Evolutionary conservation across 2,113 vertebrate species (phyloP).

Genomic region (Paralichthys olivaceus): DNA sequence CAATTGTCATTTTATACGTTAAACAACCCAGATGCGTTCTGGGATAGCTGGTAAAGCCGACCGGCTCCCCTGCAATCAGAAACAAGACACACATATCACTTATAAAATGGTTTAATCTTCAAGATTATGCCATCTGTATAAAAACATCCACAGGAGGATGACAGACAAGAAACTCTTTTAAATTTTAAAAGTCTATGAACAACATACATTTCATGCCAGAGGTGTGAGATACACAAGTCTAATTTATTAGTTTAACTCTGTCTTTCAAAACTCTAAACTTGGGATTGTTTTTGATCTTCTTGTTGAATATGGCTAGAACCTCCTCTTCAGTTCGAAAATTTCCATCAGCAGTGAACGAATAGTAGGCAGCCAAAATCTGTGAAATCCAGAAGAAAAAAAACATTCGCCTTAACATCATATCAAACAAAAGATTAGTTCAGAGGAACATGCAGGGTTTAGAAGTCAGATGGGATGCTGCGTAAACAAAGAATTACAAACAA

Average conservation of each 20-base stretch:
- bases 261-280: constrained; percentile 92
- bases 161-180: not conserved
- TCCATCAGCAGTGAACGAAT: constrained; percentile 77
- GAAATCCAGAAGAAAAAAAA: constrained; percentile 22
- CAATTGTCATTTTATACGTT: constrained; percentile 66
- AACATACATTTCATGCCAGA: constrained; percentile 21
- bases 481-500: not conserved
- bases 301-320: constrained; percentile 88
- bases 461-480: not conserved
- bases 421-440: not conserved
- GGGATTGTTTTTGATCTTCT: constrained; percentile 92
- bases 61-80: no score
- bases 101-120: constrained; percentile 64
- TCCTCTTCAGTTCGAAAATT: constrained; percentile 87
- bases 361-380: constrained; percentile 93
- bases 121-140: constrained; percentile 35
- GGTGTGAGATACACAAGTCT: not conserved
- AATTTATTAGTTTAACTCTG: constrained; percentile 89
- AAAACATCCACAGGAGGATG: constrained; percentile 24
- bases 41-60: constrained; percentile 4
- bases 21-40: constrained; percentile 25
- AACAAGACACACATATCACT: constrained; percentile 8
- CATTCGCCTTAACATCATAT: not conserved
- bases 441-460: not conserved
- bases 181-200: constrained; percentile 33